Percentiles rank a stretch among this genome's conserved stretches.
Evolutionary conservation across 2,113 vertebrate genomes (phyloP).

Genomic region (Notothenia rossii): DNA sequence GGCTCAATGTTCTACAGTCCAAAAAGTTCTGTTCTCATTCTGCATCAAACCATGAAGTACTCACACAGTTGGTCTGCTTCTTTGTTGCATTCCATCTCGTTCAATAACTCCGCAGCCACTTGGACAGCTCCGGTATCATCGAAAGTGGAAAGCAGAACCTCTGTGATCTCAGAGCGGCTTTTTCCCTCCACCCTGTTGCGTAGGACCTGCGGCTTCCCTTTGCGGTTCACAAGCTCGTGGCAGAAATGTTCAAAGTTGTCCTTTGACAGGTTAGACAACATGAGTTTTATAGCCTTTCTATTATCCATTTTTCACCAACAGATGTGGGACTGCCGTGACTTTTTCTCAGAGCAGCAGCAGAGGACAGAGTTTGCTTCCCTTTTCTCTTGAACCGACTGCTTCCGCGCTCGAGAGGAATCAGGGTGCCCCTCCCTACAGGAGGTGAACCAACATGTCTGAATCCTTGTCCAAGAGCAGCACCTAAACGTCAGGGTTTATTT

Average conservation of each 20-base stretch:
- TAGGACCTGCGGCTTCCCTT: constrained; percentile 5
- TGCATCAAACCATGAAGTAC: not conserved
- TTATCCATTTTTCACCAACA: not conserved
- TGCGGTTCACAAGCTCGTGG: constrained; percentile 24
- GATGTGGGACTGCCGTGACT: not conserved
- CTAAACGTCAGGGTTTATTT: no score
- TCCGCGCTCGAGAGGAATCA: no score
- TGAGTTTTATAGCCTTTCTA: rapidly evolving
- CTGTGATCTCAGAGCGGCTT: rapidly evolving
- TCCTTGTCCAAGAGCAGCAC: no score
- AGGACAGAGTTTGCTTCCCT: no score
- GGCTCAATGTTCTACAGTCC: not conserved
- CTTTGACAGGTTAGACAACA: not conserved
- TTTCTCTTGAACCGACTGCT: no score
- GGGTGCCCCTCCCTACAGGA: no score
- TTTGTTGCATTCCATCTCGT: rapidly evolving
- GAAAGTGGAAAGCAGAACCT: constrained; percentile 44
- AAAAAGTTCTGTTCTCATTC: not conserved
- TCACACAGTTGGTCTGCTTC: constrained; percentile 1
- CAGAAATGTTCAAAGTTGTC: rapidly evolving
- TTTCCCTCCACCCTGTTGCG: not conserved
- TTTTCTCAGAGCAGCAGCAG: no score
- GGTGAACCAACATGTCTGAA: no score
- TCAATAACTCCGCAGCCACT: constrained; percentile 13
- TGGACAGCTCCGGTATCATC: not conserved